Conservation (phyloP, 1,140 invertebrate species). For the Ruditapes philippinarum region DNA sequence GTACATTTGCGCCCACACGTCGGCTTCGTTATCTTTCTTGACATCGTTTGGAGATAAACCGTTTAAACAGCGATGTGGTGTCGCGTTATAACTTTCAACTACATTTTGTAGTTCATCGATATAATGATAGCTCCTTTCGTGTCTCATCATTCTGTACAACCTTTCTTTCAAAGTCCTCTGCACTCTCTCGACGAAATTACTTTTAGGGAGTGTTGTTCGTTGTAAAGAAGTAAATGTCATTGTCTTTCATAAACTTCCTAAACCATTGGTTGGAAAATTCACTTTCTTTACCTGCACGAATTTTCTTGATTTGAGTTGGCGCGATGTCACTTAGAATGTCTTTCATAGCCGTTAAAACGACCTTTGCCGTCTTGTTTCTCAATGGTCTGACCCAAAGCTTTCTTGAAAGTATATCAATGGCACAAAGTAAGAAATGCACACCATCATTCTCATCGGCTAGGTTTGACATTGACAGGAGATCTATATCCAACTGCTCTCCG, state of each 20-base stretch:
- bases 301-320: background rate
- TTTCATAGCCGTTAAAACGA: constrained; percentile 59
- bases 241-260: constrained; percentile 39
- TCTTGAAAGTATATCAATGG: constrained; percentile 64
- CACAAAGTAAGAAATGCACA: constrained; percentile 49
- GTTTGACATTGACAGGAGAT: constrained; percentile 60
- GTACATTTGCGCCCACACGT: constrained; percentile 66
- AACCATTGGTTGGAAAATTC: constrained; percentile 57
- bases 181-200: constrained; percentile 62
- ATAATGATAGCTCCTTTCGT: constrained; percentile 18
- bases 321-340: constrained; percentile 27
- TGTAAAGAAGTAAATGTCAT: constrained; percentile 52
- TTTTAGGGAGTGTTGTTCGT: constrained; percentile 65
- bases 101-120: constrained; percentile 60
- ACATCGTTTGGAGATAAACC: constrained; percentile 59
- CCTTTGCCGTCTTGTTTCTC: constrained; percentile 65
- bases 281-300: constrained; percentile 60
- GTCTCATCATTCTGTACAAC: constrained; percentile 60
- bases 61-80: constrained; percentile 62
- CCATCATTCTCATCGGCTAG: constrained; percentile 61
- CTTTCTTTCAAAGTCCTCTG: constrained; percentile 67
- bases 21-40: constrained; percentile 57
- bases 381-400: constrained; percentile 67
- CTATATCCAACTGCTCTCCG: constrained; percentile 59
- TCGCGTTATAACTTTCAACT: constrained; percentile 58